Percentiles rank a stretch among this genome's conserved stretches.
Evolutionary conservation across 1,140 invertebrate genomes (phyloP).

Genomic region (Euura lappo): DNA sequence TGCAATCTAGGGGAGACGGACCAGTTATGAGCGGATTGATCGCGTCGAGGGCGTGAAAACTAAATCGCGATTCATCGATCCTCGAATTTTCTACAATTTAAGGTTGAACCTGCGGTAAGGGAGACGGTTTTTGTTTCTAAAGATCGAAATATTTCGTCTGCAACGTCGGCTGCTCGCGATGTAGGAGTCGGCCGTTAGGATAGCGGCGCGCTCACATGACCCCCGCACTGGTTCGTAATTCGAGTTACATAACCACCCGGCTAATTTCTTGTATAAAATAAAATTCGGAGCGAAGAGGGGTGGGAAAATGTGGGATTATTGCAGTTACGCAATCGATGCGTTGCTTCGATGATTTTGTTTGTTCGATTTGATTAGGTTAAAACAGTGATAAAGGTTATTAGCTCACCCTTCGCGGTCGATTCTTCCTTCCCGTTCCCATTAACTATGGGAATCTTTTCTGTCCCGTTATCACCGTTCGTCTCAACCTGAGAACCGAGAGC

Average conservation of each 20-base stretch:
- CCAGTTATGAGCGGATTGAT: not conserved
- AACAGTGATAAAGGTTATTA: not conserved
- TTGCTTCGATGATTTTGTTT: not conserved
- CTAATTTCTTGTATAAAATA: not conserved
- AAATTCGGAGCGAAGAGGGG: too few relatives aligned
- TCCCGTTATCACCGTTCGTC: slow-evolving; percentile 46
- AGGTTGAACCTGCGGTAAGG: not conserved
- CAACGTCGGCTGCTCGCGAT: not conserved
- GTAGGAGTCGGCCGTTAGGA: not conserved
- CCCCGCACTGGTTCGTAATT: slow-evolving; percentile 6
- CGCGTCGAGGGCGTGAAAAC: too few relatives aligned
- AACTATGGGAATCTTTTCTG: slow-evolving; percentile 47
- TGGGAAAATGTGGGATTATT: not conserved
- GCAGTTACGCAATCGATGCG: not conserved
- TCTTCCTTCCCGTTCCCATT: slow-evolving; percentile 45
- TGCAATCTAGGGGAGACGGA: slow-evolving; percentile 1
- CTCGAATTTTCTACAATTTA: too few relatives aligned
- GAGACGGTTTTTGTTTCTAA: not conserved
- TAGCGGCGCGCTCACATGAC: slow-evolving; percentile 2
- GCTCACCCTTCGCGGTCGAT: slow-evolving; percentile 36
- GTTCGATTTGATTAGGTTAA: too few relatives aligned
- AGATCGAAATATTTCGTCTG: not conserved
- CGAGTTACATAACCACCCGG: slow-evolving; percentile 6
- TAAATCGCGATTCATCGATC: too few relatives aligned
- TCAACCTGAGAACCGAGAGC: slow-evolving; percentile 56